Conservation (phyloP, 2,888 invertebrate genomes). For the Augochlorella aurata region DNA sequence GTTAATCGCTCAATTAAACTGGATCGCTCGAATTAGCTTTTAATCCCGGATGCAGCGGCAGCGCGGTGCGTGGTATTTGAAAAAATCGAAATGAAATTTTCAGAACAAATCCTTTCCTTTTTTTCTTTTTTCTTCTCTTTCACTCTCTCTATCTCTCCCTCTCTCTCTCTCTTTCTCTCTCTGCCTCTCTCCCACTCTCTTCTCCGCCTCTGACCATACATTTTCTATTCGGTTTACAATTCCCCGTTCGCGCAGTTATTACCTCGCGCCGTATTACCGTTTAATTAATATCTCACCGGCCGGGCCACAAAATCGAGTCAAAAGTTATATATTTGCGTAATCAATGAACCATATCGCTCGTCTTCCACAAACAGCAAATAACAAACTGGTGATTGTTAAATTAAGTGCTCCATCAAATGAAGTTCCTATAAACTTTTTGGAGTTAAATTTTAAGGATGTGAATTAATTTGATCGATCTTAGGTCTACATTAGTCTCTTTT, state of each 20-base stretch:
- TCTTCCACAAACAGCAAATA: too few species aligned
- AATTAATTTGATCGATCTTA: too few species aligned
- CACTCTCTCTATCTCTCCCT: background rate
- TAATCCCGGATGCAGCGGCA: constrained; percentile 70
- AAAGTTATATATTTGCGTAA: constrained; percentile 20
- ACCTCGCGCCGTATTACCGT: background rate
- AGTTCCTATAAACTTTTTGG: too few species aligned
- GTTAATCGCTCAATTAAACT: constrained; percentile 82
- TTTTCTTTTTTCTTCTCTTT: background rate
- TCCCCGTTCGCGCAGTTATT: background rate
- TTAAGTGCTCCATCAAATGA: background rate
- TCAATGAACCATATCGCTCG: background rate
- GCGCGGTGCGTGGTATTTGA: constrained; percentile 46
- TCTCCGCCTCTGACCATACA: background rate
- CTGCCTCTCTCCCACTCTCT: background rate
- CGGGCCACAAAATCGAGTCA: constrained; percentile 28
- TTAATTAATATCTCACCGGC: constrained; percentile 8
- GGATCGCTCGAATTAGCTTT: constrained; percentile 79
- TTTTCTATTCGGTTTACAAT: constrained; percentile 21
- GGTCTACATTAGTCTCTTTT: too few species aligned
- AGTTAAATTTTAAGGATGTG: too few species aligned
- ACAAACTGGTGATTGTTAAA: background rate
- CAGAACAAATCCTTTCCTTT: constrained; percentile 21
- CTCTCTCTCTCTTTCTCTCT: background rate
- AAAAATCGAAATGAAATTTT: constrained; percentile 69